Conservation (phyloP, 2,888 invertebrate species). For the Noctua pronuba region DNA sequence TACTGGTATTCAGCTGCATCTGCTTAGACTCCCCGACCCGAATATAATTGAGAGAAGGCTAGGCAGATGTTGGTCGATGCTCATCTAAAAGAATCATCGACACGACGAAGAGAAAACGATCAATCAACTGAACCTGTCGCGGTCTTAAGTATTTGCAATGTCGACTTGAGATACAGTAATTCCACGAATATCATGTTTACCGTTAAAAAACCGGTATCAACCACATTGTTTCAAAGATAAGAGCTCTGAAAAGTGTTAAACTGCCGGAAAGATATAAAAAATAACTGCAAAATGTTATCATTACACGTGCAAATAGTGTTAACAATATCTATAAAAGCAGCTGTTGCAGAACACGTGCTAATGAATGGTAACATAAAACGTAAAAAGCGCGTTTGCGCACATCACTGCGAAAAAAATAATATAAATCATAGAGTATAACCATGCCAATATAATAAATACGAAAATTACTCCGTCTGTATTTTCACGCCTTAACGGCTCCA, state of each 20-base stretch:
- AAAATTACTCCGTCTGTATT: neutral
- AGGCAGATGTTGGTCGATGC: neutral
- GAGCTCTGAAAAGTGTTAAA: neutral
- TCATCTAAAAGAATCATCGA: neutral
- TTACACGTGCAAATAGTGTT: slow-evolving; percentile 8
- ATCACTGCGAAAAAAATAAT: neutral
- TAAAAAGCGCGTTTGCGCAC: neutral
- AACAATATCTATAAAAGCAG: neutral
- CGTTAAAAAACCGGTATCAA: slow-evolving; percentile 10
- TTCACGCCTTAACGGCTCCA: too few species aligned
- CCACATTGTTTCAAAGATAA: slow-evolving; percentile 22
- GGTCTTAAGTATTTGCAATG: neutral
- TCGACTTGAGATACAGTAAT: slow-evolving; percentile 8
- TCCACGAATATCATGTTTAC: slow-evolving; percentile 7
- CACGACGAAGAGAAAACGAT: neutral
- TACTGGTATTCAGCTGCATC: neutral
- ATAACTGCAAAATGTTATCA: neutral
- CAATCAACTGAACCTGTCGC: neutral
- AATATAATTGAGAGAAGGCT: neutral
- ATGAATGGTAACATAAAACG: slow-evolving; percentile 20
- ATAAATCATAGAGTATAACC: neutral
- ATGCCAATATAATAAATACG: neutral
- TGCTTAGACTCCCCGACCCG: neutral
- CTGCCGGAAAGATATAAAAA: slow-evolving; percentile 14
- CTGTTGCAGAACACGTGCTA: slow-evolving; percentile 15